A percentile compares a stretch with the other conserved stretches of the same genome.
Evolutionary conservation across 2,113 vertebrate genomes (phyloP).

Genomic region (Chamaetylas fuelleborni): DNA sequence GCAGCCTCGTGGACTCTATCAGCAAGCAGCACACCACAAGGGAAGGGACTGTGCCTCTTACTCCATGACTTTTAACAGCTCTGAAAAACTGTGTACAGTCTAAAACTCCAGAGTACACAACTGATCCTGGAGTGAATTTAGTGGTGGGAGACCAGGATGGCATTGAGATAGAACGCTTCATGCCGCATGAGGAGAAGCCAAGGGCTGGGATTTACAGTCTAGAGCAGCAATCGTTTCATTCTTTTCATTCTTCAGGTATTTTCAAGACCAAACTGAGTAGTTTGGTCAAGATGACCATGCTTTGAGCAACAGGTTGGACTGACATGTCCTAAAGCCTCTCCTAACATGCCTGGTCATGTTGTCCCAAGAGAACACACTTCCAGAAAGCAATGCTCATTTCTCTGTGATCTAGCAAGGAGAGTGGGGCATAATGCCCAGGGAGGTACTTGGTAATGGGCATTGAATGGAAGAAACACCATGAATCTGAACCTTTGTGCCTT

Average conservation of each 20-base stretch:
- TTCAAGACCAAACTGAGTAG: neutral
- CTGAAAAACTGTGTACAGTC: neutral
- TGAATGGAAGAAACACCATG: neutral
- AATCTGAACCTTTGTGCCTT: neutral
- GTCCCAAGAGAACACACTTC: neutral
- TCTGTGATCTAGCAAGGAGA: neutral
- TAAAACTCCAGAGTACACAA: too few species aligned
- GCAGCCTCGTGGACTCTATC: neutral
- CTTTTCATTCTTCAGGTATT: neutral
- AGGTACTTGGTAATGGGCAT: neutral
- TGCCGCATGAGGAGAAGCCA: neutral
- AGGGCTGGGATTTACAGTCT: neutral
- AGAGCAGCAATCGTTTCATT: neutral
- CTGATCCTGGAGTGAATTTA: neutral
- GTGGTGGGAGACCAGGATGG: neutral
- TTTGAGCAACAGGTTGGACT: neutral
- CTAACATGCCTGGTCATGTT: neutral
- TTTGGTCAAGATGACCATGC: neutral
- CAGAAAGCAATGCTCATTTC: neutral
- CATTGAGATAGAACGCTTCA: fast-evolving
- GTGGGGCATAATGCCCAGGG: neutral
- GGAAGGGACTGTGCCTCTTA: neutral
- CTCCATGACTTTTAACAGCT: neutral
- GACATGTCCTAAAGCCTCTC: neutral
- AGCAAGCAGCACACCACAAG: neutral